Percentiles rank a stretch among this genome's conserved stretches.
These are phyloP conservation scores for Ophion costatus DNA, from an alignment of 2,888 invertebrate species.

Conservation along the genomic window DNA sequence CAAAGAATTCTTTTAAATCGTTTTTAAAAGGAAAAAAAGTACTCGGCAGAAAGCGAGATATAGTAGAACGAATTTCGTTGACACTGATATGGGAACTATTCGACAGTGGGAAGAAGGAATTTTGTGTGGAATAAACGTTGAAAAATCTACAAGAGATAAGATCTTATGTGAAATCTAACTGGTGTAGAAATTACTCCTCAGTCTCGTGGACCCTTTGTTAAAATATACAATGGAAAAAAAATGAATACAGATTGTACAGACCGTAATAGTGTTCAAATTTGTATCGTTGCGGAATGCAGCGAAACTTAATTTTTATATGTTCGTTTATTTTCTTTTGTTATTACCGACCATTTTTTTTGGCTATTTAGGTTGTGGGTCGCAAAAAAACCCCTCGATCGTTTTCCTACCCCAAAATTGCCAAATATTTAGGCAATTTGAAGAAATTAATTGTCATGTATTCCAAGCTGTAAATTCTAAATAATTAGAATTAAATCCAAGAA, in stretches of 20 bases:
- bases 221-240: not conserved
- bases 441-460: too few species aligned
- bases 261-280: not conserved
- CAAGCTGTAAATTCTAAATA: too few species aligned
- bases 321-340: not conserved
- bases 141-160: conserved; percentile 44
- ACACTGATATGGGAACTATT: conserved; percentile 3
- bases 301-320: not conserved
- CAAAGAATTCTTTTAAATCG: too few species aligned
- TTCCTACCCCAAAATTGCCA: too few species aligned
- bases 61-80: not conserved
- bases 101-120: not conserved
- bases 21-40: not conserved
- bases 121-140: conserved; percentile 8
- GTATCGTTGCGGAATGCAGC: not conserved
- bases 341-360: not conserved
- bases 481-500: too few species aligned
- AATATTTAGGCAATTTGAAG: too few species aligned
- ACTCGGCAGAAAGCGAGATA: not conserved
- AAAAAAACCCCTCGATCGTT: not conserved
- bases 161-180: not conserved
- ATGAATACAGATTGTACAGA: not conserved
- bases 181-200: not conserved
- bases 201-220: not conserved
- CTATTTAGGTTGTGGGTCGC: not conserved